Base-by-base conservation (phyloP, 2,888 invertebrate genomes). In the Embidobia sp. region DNA sequence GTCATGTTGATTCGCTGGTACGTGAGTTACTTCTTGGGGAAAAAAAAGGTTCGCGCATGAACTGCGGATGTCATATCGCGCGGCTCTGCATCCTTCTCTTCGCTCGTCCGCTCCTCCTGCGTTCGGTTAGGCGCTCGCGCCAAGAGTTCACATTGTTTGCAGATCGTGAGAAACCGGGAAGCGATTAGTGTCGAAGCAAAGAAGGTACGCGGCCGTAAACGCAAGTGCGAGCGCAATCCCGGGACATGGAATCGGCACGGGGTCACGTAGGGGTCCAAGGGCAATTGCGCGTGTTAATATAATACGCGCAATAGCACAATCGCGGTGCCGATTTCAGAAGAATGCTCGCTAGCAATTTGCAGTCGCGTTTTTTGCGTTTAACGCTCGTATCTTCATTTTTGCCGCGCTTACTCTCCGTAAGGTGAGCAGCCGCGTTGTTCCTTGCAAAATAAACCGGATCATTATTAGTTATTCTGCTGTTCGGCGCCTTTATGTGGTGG, bases 151-250 rank as follows among this genome's bases (percentile, higher is more conserved):
- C 84, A 86, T 87, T 87, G 87, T 87, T 85, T 83, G 82, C 77
- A 80, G 82, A 83, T 84, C 85, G 85, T 87, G 88, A 83, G 87
- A 88, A 87, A 83, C 82, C 79, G 82, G 84, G 85, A 84, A 85
- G 84, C 82, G 84, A 85, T 86, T 86, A 85, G 80, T 59, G 61
- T 11, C 48, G 48, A 18, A 42, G 75, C 66, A 42, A 31, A 70
- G 64, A 51, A 67, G 64, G 74, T 75, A 66, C 26, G 64, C 73
- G 33, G 77, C 72, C 10, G 77, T 70, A 70, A 78, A 72, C 61
- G 75, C 66, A 77, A 78, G 74, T 77, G 78, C 77, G 77, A 72
- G 67, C 51, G 67, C 66, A 73, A 63, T 72, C 53, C 48, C 63
- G 57, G 27, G 53, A 55, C 72, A 31, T 55, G 75, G 55, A 69